phyloP scores from a whole-genome alignment of 2,113 vertebrate genomes.

The Taxidea taxus region DNA sequence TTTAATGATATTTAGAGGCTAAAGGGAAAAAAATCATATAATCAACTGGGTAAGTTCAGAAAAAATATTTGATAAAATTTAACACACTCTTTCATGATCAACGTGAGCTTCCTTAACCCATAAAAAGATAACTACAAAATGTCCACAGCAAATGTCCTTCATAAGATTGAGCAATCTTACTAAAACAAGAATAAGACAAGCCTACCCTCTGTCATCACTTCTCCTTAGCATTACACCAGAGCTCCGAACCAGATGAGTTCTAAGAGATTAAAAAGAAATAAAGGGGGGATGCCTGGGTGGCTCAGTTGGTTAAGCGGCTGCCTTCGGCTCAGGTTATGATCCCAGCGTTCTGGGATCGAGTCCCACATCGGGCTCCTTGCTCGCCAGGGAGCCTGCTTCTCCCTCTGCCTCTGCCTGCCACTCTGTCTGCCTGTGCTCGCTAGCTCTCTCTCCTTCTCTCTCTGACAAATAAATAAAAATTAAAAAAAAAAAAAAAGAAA shows the following conservation, averaged over 20 bases:
- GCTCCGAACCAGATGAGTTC: neutral
- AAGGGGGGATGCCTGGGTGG: too few species aligned
- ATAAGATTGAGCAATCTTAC: neutral
- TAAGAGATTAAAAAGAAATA: neutral
- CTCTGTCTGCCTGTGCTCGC: too few species aligned
- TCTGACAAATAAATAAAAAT: too few species aligned
- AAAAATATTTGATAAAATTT: constrained; percentile 36
- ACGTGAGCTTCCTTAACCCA: neutral
- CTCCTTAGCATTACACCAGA: neutral
- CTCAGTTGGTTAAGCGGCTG: too few species aligned
- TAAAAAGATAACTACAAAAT: neutral
- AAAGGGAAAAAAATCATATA: neutral
- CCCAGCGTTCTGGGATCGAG: too few species aligned
- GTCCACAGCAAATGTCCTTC: neutral
- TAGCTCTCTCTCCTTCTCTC: too few species aligned
- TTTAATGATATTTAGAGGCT: neutral
- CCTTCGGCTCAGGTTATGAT: too few species aligned
- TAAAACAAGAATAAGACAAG: neutral
- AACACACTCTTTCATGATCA: neutral
- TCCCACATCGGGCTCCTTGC: too few species aligned
- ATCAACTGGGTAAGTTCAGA: neutral
- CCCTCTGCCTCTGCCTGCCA: too few species aligned
- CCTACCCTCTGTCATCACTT: neutral
- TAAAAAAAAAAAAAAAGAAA: neutral
- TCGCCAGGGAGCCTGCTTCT: too few species aligned